These are phyloP conservation scores for Alethe diademata DNA, from an alignment of 2,113 vertebrate species.

Conservation along the genomic window DNA sequence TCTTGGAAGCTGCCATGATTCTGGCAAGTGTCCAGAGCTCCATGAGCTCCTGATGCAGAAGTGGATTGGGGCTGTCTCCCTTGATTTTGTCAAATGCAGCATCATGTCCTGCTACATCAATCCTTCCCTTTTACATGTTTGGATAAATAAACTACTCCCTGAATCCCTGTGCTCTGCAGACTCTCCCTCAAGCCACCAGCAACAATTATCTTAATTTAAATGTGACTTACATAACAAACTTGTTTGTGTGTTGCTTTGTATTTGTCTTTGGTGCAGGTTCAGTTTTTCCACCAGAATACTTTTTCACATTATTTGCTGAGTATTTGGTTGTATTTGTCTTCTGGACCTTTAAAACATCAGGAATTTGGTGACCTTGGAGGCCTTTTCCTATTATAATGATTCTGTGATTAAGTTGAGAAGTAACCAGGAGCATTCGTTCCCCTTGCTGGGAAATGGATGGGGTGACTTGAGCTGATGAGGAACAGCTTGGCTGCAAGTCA, in stretches of 20 bases:
- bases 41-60: neutral
- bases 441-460: neutral
- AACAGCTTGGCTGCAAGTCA: neutral
- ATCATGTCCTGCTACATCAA: neutral
- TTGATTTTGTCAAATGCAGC: neutral
- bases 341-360: neutral
- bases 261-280: neutral
- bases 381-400: neutral
- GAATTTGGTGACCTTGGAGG: neutral
- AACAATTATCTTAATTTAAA: neutral
- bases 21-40: constrained; percentile 36
- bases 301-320: neutral
- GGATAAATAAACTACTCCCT: neutral
- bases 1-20: neutral
- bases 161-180: neutral
- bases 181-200: neutral
- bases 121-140: neutral
- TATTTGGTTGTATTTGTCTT: neutral
- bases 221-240: neutral
- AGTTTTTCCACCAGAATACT: neutral
- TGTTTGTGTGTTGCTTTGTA: neutral
- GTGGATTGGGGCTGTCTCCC: neutral
- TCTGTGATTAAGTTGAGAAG: neutral
- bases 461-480: neutral
- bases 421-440: neutral